These are phyloP conservation scores for Hyla sarda DNA, from an alignment of 2,113 vertebrate genomes.

Conservation along the genomic window DNA sequence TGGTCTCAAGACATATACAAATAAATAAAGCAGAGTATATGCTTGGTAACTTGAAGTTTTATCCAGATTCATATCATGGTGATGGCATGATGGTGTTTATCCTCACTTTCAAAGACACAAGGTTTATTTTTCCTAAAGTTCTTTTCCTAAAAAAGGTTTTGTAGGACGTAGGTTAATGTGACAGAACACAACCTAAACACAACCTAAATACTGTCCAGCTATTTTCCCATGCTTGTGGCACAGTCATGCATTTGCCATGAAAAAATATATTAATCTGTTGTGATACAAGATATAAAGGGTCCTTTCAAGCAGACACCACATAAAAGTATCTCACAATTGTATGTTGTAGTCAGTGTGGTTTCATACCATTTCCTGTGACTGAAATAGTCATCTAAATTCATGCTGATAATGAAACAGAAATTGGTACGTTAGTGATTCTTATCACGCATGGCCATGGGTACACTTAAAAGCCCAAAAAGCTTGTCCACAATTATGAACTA, in stretches of 20 bases:
- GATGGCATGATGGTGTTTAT: not conserved
- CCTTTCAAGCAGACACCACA: not conserved
- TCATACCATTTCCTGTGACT: not conserved
- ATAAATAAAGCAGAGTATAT: not conserved
- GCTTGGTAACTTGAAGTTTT: not conserved
- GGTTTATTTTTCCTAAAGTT: too few species aligned
- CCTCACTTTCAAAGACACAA: not conserved
- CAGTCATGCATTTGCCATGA: conserved; percentile 24
- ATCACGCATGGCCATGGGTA: not conserved
- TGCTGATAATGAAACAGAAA: not conserved
- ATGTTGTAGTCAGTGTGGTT: conserved; percentile 5
- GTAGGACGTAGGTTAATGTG: not conserved
- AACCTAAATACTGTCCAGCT: not conserved
- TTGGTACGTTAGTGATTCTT: not conserved
- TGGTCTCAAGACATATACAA: not conserved
- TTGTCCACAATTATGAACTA: not conserved
- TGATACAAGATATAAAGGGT: conserved; percentile 6
- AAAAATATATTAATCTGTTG: not conserved
- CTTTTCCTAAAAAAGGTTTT: not conserved
- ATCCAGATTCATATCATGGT: not conserved
- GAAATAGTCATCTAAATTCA: not conserved
- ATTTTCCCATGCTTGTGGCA: conserved; percentile 30
- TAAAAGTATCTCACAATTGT: conserved; percentile 21
- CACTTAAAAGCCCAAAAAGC: not conserved
- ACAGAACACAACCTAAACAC: not conserved